phyloP scores from a whole-genome alignment of 1,140 invertebrate species.

The Drosophila suzukii region DNA sequence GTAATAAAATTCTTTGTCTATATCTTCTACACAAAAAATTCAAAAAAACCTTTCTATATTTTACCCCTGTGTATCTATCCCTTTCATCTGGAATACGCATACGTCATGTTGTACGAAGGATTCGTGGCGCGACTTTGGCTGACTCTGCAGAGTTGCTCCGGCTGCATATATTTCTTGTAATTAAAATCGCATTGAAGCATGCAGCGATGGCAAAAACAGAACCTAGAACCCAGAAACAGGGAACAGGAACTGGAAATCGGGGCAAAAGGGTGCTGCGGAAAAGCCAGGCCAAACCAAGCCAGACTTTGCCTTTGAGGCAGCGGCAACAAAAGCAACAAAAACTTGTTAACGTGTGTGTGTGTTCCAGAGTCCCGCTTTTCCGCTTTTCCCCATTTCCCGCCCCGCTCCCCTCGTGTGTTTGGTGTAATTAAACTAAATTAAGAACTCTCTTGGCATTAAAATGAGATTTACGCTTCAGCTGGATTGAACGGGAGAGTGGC shows the following conservation, averaged over 20 bases:
- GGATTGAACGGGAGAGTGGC: slow-evolving; percentile 63
- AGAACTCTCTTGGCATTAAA: slow-evolving; percentile 82
- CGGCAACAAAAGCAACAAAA: slow-evolving; percentile 35
- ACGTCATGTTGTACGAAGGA: slow-evolving; percentile 68
- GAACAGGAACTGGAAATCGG: background rate
- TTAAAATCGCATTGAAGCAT: slow-evolving; percentile 80
- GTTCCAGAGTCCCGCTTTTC: slow-evolving; percentile 1
- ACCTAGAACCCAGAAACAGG: slow-evolving; percentile 4
- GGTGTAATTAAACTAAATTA: slow-evolving; percentile 81
- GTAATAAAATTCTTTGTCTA: too few species aligned
- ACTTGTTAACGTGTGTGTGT: slow-evolving; percentile 70
- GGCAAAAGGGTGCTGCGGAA: slow-evolving; percentile 1
- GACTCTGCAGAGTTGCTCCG: slow-evolving; percentile 58
- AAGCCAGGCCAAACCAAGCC: slow-evolving; percentile 28
- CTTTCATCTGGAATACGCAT: slow-evolving; percentile 64
- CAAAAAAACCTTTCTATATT: background rate
- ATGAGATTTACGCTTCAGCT: slow-evolving; percentile 80
- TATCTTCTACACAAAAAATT: too few species aligned
- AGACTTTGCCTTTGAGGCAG: slow-evolving; percentile 76
- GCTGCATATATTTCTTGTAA: slow-evolving; percentile 81
- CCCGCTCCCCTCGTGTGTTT: slow-evolving; percentile 44
- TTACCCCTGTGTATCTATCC: slow-evolving; percentile 7
- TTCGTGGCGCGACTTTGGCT: slow-evolving; percentile 61
- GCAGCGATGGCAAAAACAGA: slow-evolving; percentile 30
- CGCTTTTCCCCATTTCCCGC: too few species aligned